Conservation (phyloP, 1,140 invertebrate genomes). For the Zaprionus gabonicus region DNA sequence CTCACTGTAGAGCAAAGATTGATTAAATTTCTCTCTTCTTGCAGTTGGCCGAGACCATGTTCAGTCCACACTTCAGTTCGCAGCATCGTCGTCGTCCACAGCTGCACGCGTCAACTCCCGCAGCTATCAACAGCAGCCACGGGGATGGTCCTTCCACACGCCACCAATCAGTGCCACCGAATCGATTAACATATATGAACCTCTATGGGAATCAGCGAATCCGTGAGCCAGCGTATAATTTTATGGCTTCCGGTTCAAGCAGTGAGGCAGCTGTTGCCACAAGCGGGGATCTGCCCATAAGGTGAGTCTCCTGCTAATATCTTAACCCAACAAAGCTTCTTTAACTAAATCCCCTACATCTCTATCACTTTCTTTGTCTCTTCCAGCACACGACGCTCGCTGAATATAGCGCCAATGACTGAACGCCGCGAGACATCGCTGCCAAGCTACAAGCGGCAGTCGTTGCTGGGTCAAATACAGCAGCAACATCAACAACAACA, state of each 20-base stretch:
- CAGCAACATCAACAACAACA: conserved; percentile 4
- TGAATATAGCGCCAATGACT: conserved; percentile 60
- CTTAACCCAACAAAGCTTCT: neutral
- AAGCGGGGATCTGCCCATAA: conserved; percentile 69
- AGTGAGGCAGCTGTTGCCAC: conserved; percentile 64
- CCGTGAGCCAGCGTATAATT: conserved; percentile 71
- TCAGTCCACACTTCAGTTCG: conserved; percentile 30
- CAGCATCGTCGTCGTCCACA: conserved; percentile 47
- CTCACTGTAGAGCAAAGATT: neutral
- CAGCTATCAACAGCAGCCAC: conserved; percentile 10
- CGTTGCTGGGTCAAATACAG: conserved; percentile 33
- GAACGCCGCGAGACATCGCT: conserved; percentile 30
- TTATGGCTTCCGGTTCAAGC: conserved; percentile 30
- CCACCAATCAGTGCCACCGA: conserved; percentile 26
- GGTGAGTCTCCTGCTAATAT: conserved; percentile 30
- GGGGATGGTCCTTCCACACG: conserved; percentile 5
- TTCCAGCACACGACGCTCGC: conserved; percentile 62
- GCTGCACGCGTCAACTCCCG: conserved; percentile 56
- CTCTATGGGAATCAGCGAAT: conserved; percentile 53
- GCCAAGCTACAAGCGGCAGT: conserved; percentile 44
- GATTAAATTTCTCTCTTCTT: neutral
- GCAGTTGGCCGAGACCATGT: conserved; percentile 35
- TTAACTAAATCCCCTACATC: no score
- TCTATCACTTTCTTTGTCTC: no score
- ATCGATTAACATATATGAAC: conserved; percentile 59